Percentiles rank a stretch among this genome's conserved stretches.
Evolutionary conservation across 2,888 invertebrate genomes (phyloP).

Genomic region (Oscheius sp.): DNA sequence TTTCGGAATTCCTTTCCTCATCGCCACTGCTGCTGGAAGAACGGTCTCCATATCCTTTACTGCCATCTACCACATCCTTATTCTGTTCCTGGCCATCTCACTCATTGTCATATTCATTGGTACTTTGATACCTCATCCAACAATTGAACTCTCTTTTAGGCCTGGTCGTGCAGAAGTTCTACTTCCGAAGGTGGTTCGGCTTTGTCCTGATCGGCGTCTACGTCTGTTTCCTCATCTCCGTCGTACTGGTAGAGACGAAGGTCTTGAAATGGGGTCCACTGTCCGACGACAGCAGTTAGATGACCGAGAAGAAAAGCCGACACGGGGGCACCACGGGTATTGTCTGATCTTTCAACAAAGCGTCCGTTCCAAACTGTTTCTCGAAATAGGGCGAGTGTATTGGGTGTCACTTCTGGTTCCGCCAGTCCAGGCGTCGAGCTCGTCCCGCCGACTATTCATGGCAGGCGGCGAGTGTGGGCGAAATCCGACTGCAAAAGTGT

Average conservation of each 20-base stretch:
- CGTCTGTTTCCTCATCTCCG: slow-evolving; percentile 40
- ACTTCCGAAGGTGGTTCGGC: slow-evolving; percentile 41
- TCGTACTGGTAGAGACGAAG: slow-evolving; percentile 42
- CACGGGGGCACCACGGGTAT: slow-evolving; percentile 22
- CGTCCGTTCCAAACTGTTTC: neutral
- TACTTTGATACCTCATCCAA: neutral
- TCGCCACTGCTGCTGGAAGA: slow-evolving; percentile 46
- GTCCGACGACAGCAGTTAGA: slow-evolving; percentile 8
- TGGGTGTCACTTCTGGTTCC: slow-evolving; percentile 4
- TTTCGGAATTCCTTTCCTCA: slow-evolving; percentile 67
- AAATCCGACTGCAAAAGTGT: too few relatives aligned
- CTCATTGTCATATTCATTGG: slow-evolving; percentile 47
- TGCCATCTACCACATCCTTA: slow-evolving; percentile 48
- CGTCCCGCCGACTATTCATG: too few relatives aligned
- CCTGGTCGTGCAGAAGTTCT: slow-evolving; percentile 40
- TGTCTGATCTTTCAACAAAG: slow-evolving; percentile 29
- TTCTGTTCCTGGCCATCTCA: slow-evolving; percentile 48
- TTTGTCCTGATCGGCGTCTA: slow-evolving; percentile 41
- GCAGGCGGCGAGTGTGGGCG: too few relatives aligned
- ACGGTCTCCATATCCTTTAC: slow-evolving; percentile 38
- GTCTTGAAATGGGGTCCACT: slow-evolving; percentile 36
- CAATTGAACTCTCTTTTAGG: slow-evolving; percentile 13
- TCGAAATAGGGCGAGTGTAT: neutral
- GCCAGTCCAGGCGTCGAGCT: neutral
- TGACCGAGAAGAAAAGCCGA: neutral